These are phyloP conservation scores for Drosophila monieri DNA, from an alignment of 2,888 invertebrate species.

Conservation along the genomic window DNA sequence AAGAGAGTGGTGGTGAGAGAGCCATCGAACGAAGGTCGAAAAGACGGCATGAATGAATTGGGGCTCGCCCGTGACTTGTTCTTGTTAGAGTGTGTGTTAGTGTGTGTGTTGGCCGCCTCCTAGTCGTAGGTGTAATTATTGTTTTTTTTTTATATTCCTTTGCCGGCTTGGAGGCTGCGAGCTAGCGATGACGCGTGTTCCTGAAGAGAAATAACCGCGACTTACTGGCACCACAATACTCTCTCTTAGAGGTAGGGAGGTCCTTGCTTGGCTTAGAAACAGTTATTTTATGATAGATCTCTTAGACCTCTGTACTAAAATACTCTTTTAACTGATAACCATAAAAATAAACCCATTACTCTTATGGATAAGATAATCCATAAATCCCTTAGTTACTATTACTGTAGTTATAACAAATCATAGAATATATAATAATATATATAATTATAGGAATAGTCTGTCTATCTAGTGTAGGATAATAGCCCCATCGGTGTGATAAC, in stretches of 20 bases:
- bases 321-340: neutral
- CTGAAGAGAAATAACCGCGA: conserved; percentile 47
- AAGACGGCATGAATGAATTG: conserved; percentile 71
- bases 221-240: conserved; percentile 64
- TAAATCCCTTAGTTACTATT: too few relatives aligned
- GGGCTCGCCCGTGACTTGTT: conserved; percentile 38
- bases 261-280: neutral
- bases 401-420: too few relatives aligned
- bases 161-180: conserved; percentile 51
- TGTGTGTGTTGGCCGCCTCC: conserved; percentile 40
- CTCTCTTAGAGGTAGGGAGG: neutral
- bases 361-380: neutral
- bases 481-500: conserved; percentile 7
- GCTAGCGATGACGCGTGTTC: conserved; percentile 61
- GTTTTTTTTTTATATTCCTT: conserved; percentile 50
- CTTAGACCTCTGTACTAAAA: too few relatives aligned
- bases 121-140: conserved; percentile 43
- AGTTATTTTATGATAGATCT: too few relatives aligned
- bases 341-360: neutral
- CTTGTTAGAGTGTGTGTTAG: neutral
- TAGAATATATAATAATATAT: too few relatives aligned
- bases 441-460: too few relatives aligned
- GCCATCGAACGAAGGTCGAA: conserved; percentile 62
- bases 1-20: conserved; percentile 25
- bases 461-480: conserved; percentile 9